Base-by-base conservation (phyloP, 1,140 invertebrate genomes). In the Scaptomyza pallida region DNA sequence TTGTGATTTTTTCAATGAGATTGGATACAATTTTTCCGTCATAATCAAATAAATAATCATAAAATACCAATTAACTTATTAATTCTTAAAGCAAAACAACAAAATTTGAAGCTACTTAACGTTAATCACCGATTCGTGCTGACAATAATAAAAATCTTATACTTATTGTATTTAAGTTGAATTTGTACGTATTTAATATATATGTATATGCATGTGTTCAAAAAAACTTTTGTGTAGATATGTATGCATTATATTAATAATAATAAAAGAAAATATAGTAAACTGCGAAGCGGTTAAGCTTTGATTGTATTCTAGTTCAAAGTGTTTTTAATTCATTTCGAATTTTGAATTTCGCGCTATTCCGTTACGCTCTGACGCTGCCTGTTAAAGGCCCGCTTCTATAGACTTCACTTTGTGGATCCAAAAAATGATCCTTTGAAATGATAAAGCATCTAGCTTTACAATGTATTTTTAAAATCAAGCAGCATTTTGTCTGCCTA, bases 1-100 rank as follows among this genome's bases (percentile, higher is more conserved):
- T 69, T 69, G 65, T 74, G 71, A 74, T 74, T 74, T 62, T 62
- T 62, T 61, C 35, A 55, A 45, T 74, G 71, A 74, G 71, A 74
- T 74, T 74, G 71, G 41, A 51, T 70, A 70, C 30, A 21, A 69
- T 55, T 73, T n/a, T 62, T 47, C 57, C 69, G 54, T 72, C 62
- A 52, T 67, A 60, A 72, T 41, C 50, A 61, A 62, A 57, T 15
- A 21, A 51, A 26, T 5, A 51, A 35, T n/a, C n/a, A n/a, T 23
- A 57, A 65, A 54, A 51, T n/a, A 43, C 47, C 45, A 70, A 74
- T 70, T 74, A 74, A 74, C 71, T 74, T 74, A 74, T 74, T 70
- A 74, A 74, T 63, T 70, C 61, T 10, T 15, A 15, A 43, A 16
- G 16, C 2, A 16, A 41, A 10, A 44, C n/a, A 44, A 51, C 55